Evolutionary conservation across 2,797 vertebrate genomes (phyloP).

Genomic region (Danionella dracula): DNA sequence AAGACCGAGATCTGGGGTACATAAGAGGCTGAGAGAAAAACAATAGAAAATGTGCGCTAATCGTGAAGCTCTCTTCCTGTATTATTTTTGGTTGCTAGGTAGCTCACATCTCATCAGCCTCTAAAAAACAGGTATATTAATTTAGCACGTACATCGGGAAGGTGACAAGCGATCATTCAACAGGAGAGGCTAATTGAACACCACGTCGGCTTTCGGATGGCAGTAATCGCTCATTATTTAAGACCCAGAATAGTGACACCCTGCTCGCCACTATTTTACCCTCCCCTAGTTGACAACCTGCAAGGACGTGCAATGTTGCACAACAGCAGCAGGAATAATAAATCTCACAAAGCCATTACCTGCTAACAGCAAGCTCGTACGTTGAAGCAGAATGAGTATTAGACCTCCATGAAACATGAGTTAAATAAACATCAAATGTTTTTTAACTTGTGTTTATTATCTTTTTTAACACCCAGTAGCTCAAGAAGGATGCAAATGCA

Average conservation of each 20-base stretch:
- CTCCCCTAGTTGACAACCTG: slow-evolving; percentile 59
- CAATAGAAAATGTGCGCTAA: no score
- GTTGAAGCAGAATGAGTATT: not conserved
- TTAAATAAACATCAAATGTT: no score
- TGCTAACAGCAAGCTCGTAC: not conserved
- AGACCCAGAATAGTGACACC: slow-evolving; percentile 61
- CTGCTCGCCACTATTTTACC: slow-evolving; percentile 56
- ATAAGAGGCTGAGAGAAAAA: not conserved
- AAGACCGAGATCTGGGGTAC: slow-evolving; percentile 55
- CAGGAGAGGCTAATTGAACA: slow-evolving; percentile 89
- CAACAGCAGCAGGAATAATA: slow-evolving; percentile 60
- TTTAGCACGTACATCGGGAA: slow-evolving; percentile 80
- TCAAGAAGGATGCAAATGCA: no score
- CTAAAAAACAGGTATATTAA: slow-evolving; percentile 83
- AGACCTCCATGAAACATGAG: no score
- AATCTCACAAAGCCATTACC: slow-evolving; percentile 45
- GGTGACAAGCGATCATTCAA: slow-evolving; percentile 88
- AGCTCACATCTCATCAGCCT: slow-evolving; percentile 79
- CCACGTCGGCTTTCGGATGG: slow-evolving; percentile 83
- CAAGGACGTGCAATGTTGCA: slow-evolving; percentile 60
- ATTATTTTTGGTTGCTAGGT: slow-evolving; percentile 67
- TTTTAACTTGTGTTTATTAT: no score
- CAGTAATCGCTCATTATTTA: slow-evolving; percentile 88
- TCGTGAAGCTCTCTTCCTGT: no score
- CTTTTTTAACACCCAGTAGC: no score